A percentile compares a stretch with the other conserved stretches of the same genome.
These are phyloP conservation scores for Sebastes variabilis DNA, from an alignment of 2,797 vertebrate species.

Conservation along the genomic window DNA sequence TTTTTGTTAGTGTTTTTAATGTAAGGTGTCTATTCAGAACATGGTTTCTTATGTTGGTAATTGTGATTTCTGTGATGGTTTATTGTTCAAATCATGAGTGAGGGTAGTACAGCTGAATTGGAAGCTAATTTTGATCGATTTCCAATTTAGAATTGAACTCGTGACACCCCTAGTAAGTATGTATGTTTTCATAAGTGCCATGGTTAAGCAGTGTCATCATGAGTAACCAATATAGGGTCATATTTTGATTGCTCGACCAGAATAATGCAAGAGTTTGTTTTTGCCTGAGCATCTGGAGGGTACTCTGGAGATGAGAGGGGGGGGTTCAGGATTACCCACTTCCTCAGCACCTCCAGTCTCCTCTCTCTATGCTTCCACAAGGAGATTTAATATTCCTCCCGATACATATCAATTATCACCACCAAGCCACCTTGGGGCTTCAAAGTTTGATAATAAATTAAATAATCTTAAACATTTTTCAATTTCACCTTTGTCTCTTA, in stretches of 20 bases:
- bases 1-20: too few relatives aligned
- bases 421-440: conserved; percentile 33
- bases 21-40: too few relatives aligned
- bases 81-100: too few relatives aligned
- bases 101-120: too few relatives aligned
- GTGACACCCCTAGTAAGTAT: neutral
- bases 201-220: neutral
- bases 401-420: conserved; percentile 34
- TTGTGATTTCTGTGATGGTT: too few relatives aligned
- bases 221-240: neutral
- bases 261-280: neutral
- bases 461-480: conserved; percentile 38
- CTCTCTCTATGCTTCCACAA: neutral
- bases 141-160: too few relatives aligned
- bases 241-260: neutral
- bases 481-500: conserved; percentile 16
- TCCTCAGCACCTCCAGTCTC: neutral
- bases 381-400: conserved; percentile 11
- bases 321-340: neutral
- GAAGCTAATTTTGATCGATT: too few relatives aligned
- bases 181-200: neutral
- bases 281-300: neutral
- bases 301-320: neutral
- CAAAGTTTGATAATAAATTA: conserved; percentile 16
- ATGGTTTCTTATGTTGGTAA: too few relatives aligned